Evolutionary conservation across 2,113 vertebrate genomes (phyloP).

Genomic region (Castor canadensis): DNA sequence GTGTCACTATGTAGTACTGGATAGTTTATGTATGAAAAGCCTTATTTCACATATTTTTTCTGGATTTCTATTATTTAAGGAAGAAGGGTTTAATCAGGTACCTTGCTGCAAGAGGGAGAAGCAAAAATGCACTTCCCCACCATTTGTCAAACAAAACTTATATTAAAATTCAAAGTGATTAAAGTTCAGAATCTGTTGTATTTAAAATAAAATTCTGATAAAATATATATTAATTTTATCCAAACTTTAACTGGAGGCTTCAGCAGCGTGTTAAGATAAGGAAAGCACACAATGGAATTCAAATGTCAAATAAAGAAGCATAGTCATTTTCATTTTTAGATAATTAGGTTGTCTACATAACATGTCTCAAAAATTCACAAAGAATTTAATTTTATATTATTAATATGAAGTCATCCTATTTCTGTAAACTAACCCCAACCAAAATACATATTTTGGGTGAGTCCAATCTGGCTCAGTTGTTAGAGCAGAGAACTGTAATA

Average conservation of each 20-base stretch:
- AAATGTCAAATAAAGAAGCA: neutral
- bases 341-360: neutral
- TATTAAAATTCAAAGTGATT: neutral
- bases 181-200: neutral
- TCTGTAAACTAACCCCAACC: neutral
- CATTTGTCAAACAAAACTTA: neutral
- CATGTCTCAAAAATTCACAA: neutral
- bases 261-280: neutral
- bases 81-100: neutral
- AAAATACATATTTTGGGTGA: neutral
- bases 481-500: neutral
- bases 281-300: neutral
- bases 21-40: neutral
- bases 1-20: neutral
- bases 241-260: neutral
- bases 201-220: neutral
- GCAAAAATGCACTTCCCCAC: neutral
- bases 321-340: neutral
- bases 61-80: neutral
- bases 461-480: neutral
- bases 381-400: neutral
- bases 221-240: neutral
- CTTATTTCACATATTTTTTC: neutral
- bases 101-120: neutral
- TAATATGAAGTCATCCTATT: neutral